Conservation (phyloP, 1,140 invertebrate genomes). For the Steinernema khuongi region DNA sequence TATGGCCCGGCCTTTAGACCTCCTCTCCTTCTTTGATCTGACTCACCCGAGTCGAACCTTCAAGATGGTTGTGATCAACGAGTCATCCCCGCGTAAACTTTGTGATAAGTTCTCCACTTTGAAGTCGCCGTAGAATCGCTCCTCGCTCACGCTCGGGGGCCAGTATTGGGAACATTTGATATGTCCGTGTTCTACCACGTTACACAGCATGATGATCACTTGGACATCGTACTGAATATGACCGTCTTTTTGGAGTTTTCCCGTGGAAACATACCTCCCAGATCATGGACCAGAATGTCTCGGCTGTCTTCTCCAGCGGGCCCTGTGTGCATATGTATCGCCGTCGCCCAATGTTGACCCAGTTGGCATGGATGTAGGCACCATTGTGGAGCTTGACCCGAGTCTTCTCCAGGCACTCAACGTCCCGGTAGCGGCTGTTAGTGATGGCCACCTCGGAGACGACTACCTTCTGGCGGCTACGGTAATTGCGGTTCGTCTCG, state of each 20-base stretch:
- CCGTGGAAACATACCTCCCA: not conserved
- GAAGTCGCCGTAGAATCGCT: not conserved
- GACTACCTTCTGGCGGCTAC: not conserved
- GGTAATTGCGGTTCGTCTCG: not conserved
- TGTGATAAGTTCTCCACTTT: not conserved
- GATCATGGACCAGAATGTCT: not conserved
- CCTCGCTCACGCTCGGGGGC: not conserved
- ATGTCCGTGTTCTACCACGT: not conserved
- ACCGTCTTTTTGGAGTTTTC: not conserved
- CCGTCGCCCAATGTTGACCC: not conserved
- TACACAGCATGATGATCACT: not conserved
- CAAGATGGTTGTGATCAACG: not conserved
- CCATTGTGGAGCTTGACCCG: not conserved
- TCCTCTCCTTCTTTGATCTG: not conserved
- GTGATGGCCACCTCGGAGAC: not conserved
- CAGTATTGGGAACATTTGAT: not conserved
- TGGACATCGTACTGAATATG: not conserved
- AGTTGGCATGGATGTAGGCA: not conserved
- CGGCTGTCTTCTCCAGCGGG: not conserved
- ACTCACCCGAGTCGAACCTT: not conserved
- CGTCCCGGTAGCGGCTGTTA: not conserved
- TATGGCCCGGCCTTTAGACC: no score
- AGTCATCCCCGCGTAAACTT: not conserved
- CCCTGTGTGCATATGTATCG: not conserved
- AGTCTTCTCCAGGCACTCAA: not conserved